Evolutionary conservation across 2,113 vertebrate genomes (phyloP).

Genomic region (Carassius auratus): DNA sequence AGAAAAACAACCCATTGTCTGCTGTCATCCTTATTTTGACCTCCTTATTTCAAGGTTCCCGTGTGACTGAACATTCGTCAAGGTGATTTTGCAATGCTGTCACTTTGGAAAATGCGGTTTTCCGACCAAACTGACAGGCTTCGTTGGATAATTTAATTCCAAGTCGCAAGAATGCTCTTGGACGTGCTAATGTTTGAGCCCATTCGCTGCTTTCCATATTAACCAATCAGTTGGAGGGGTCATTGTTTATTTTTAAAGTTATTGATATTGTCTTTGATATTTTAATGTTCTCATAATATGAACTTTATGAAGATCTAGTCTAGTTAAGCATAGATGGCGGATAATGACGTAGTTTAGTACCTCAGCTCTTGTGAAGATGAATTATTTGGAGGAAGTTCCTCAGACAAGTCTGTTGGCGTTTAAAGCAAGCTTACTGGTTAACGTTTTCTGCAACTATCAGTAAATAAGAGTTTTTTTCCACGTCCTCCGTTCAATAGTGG

Average conservation of each 20-base stretch:
- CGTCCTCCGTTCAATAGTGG: conserved; percentile 1
- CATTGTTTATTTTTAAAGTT: conserved; percentile 30
- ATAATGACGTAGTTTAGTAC: conserved; percentile 76
- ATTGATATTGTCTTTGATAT: conserved; percentile 55
- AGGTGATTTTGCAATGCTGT: not conserved
- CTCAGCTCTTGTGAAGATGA: conserved; percentile 73
- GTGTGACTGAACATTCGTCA: not conserved
- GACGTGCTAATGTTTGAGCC: conserved; percentile 3
- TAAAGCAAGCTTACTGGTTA: conserved; percentile 9
- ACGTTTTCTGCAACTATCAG: conserved; percentile 18
- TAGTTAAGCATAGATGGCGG: conserved; percentile 73
- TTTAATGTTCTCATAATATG: conserved; percentile 55
- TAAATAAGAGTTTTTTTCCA: not conserved
- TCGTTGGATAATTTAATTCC: not conserved
- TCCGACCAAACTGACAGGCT: not conserved
- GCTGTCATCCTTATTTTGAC: not conserved
- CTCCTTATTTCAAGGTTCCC: not conserved
- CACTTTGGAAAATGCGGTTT: not conserved
- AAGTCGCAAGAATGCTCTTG: not conserved
- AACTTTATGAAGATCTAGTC: conserved; percentile 71
- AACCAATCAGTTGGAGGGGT: conserved; percentile 35
- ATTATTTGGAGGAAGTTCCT: conserved; percentile 58
- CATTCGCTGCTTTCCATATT: not conserved
- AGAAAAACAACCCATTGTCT: conserved; percentile 8
- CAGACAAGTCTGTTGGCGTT: conserved; percentile 20